Conservation (phyloP, 1,140 invertebrate species). For the Calephelis virginiensis region DNA sequence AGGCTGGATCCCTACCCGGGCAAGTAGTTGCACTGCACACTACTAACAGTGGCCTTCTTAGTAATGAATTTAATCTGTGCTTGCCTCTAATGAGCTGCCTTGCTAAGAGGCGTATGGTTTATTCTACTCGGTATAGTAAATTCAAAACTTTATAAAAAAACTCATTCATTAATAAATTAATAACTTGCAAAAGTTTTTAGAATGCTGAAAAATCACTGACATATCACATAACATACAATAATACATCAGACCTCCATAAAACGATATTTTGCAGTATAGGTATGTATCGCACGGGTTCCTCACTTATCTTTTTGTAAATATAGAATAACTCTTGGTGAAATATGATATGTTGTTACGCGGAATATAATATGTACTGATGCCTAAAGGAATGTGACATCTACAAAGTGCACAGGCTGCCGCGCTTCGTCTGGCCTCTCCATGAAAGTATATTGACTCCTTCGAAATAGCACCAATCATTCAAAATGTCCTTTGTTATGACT, state of each 20-base stretch:
- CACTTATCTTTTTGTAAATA: conserved; percentile 21
- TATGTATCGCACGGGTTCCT: conserved; percentile 1
- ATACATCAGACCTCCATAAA: not conserved
- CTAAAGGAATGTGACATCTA: conserved; percentile 22
- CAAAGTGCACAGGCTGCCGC: conserved; percentile 23
- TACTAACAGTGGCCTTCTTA: too few species aligned
- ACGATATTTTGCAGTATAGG: not conserved
- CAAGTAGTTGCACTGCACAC: too few species aligned
- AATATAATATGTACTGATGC: conserved; percentile 25
- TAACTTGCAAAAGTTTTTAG: too few species aligned
- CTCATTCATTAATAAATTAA: too few species aligned
- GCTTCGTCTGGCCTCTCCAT: conserved; percentile 22
- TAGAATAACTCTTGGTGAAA: conserved; percentile 21
- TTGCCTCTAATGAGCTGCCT: too few species aligned
- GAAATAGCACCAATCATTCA: conserved; percentile 12
- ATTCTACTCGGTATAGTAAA: too few species aligned
- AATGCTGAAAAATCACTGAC: too few species aligned
- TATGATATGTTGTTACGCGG: conserved; percentile 22
- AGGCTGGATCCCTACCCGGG: too few species aligned
- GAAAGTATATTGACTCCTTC: conserved; percentile 17
- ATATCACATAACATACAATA: too few species aligned
- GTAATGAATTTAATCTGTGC: too few species aligned
- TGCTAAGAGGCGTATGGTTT: too few species aligned
- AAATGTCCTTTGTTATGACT: not conserved
- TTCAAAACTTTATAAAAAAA: too few species aligned